Evolutionary conservation across 1,140 invertebrate genomes (phyloP).

Genomic region (Drosophila ambigua): DNA sequence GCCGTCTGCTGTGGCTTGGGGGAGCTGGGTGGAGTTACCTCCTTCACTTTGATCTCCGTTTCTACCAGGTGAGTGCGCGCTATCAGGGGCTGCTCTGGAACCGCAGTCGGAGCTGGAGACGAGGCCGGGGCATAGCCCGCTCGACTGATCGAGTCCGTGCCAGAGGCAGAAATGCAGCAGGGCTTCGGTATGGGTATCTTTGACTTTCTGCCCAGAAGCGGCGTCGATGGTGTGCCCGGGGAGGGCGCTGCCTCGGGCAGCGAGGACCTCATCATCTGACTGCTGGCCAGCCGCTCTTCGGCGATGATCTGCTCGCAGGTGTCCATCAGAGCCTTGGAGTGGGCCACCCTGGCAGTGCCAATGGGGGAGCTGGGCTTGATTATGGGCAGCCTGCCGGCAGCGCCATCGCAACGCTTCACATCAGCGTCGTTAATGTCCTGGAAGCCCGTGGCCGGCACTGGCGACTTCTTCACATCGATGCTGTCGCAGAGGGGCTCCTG

Average conservation of each 20-base stretch:
- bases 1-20: too few species aligned
- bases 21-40: too few species aligned
- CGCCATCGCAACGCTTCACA: constrained; percentile 59
- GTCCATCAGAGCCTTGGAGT: constrained; percentile 75
- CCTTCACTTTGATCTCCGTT: constrained; percentile 76
- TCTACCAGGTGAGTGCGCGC: constrained; percentile 74
- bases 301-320: constrained; percentile 80
- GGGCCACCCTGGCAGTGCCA: constrained; percentile 61
- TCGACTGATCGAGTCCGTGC: constrained; percentile 67
- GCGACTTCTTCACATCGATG: constrained; percentile 63
- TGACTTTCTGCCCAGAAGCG: constrained; percentile 58
- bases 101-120: neutral
- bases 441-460: constrained; percentile 65
- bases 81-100: constrained; percentile 57
- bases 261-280: constrained; percentile 65
- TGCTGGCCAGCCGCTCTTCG: constrained; percentile 72
- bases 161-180: constrained; percentile 67
- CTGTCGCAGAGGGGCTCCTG: constrained; percentile 66
- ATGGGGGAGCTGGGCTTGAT: constrained; percentile 63
- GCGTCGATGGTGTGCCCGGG: constrained; percentile 36
- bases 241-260: constrained; percentile 27
- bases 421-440: constrained; percentile 65
- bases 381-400: constrained; percentile 9
- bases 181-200: constrained; percentile 78
- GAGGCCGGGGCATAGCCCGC: constrained; percentile 54